Evolutionary conservation across 2,113 vertebrate genomes (phyloP).

Genomic region (Coreoperca whiteheadi): DNA sequence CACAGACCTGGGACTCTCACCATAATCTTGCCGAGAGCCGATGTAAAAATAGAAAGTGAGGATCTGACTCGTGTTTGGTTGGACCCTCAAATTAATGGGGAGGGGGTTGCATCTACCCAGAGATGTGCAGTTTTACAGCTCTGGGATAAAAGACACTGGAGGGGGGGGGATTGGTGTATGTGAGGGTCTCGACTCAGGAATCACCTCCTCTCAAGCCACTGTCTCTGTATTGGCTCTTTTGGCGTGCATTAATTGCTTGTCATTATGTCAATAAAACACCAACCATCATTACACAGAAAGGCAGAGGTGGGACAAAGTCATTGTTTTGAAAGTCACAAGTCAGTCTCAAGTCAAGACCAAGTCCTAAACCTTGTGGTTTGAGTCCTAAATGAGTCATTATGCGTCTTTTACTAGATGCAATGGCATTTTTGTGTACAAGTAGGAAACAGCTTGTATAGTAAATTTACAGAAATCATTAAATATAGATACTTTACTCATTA

Average conservation of each 20-base stretch:
- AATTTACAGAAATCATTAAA: not conserved
- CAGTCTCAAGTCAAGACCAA: not conserved
- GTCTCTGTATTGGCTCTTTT: not conserved
- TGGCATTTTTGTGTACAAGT: not conserved
- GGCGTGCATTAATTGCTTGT: not conserved
- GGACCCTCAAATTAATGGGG: not conserved
- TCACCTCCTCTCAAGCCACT: not conserved
- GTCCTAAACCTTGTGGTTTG: not conserved
- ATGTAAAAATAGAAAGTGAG: constrained; percentile 33
- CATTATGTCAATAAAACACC: not conserved
- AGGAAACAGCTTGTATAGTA: not conserved
- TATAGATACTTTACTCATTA: not conserved
- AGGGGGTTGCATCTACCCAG: not conserved
- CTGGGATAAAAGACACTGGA: not conserved
- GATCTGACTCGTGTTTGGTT: not conserved
- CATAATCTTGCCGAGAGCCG: not conserved
- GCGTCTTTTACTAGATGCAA: not conserved
- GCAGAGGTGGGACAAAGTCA: not conserved
- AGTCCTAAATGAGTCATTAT: not conserved
- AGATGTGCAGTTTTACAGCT: not conserved
- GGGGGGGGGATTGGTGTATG: not conserved
- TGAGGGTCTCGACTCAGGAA: not conserved
- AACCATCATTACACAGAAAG: too few relatives aligned
- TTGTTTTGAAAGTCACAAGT: not conserved
- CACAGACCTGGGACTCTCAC: constrained; percentile 21